Base-by-base conservation (phyloP, 2,797 vertebrate genomes). In the Alosa sapidissima region DNA sequence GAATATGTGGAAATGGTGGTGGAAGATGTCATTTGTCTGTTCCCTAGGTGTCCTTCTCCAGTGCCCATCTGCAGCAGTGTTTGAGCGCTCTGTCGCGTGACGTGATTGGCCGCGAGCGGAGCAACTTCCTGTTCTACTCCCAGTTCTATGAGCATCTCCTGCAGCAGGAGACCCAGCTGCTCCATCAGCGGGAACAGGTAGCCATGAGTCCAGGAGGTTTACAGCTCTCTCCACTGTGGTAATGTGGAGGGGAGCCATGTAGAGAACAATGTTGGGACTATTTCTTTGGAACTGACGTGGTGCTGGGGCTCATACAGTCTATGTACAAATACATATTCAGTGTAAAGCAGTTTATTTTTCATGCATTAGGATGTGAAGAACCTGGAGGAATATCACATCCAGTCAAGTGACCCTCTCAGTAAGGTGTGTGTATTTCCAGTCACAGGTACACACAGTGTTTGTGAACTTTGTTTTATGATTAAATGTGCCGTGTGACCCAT, bases 101-200 rank as follows among this genome's bases (percentile, higher is more conserved):
- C 0, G 86, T 95, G 88, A 93, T 90, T 90, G 93, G 91, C 72
- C 93, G 93, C 86, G 95, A 96, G 86, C 68, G 60, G 60, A 94
- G 92, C 87, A 93, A 87, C 91, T 96, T 95, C 55, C 90, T 95
- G 90, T 91, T 91, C 65, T 96, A 95, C 84, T 96, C 95, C 0
- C 93, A 91, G 91, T 95, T 95, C 89, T 96, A 95, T 1, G 95
- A 97, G 89, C 95, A 94, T 1, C 89, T 95, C 81, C 90, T 96
- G 83, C 93, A 91, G 84, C 95, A 95, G 45, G 41, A 93, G 10
- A 92, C 89, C 1, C 48, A 52, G 84, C 90, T 93, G 21, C 93
- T 97, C 84, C 83, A 88, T 85, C 92, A 92, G 86, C 95, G 91
- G 86, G 93, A 96, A 65, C 93, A 96, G 89, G 93, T 95, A 87